These are phyloP conservation scores for Lacerta bilineata DNA, from an alignment of 2,797 vertebrate species.

Conservation along the genomic window DNA sequence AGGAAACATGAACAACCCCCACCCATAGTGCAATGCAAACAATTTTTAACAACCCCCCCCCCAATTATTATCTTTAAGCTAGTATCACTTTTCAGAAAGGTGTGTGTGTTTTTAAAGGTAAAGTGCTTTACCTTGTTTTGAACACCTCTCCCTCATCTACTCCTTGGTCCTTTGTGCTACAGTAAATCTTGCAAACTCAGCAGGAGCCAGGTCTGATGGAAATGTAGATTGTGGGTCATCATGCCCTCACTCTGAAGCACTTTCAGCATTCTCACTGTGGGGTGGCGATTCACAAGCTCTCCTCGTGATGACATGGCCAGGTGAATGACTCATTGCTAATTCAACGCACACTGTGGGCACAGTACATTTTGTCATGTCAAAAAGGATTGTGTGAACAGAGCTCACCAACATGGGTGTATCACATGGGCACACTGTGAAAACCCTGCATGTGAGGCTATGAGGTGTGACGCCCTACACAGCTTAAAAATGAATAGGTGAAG, in stretches of 20 bases:
- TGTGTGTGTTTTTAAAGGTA: no score
- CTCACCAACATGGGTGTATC: background rate
- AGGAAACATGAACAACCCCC: no score
- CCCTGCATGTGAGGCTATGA: background rate
- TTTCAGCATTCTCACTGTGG: conserved; percentile 2
- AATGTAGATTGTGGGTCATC: conserved; percentile 1
- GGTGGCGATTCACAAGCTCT: background rate
- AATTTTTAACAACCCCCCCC: no score
- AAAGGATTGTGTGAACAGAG: background rate
- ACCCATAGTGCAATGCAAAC: no score
- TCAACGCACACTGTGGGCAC: background rate
- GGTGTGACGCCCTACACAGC: background rate
- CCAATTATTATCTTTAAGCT: no score
- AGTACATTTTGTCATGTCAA: background rate
- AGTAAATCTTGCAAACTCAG: background rate
- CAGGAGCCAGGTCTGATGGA: background rate
- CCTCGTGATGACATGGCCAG: background rate
- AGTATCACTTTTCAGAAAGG: no score
- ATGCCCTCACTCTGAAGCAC: background rate
- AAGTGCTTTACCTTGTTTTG: background rate
- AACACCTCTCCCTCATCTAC: background rate
- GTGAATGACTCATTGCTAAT: background rate
- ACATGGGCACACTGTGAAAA: background rate
- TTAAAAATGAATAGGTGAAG: background rate
- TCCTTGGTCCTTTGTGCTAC: background rate